Evolutionary conservation across 2,888 invertebrate species (phyloP).

Genomic region (Xylophagus ater): DNA sequence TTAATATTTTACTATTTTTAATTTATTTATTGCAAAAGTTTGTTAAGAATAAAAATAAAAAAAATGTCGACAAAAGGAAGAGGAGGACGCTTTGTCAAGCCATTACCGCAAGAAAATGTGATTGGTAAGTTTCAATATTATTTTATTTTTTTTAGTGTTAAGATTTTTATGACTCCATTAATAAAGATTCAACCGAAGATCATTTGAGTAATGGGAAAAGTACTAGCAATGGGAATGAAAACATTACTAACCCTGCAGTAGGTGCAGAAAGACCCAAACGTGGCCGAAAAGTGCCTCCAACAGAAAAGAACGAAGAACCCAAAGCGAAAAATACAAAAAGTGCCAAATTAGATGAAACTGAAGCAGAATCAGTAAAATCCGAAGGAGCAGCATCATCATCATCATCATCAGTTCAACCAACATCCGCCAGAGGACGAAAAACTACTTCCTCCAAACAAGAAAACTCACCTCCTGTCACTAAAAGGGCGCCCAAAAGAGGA

Average conservation of each 20-base stretch:
- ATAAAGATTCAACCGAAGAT: conserved; percentile 3
- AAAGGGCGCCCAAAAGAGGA: no score
- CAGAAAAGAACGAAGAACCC: not conserved
- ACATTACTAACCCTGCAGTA: not conserved
- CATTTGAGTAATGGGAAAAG: conserved; percentile 4
- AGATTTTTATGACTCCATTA: not conserved
- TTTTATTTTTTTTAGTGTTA: not conserved
- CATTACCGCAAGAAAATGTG: conserved; percentile 6
- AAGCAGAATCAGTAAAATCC: not conserved
- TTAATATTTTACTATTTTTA: no score
- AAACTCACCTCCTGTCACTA: no score
- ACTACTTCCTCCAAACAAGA: no score
- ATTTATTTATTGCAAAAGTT: no score
- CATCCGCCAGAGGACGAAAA: no score
- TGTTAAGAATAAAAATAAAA: no score
- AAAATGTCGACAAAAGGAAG: conserved; percentile 6
- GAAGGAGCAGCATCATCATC: not conserved
- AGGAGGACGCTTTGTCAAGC: not conserved
- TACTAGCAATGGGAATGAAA: not conserved
- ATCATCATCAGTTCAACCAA: no score
- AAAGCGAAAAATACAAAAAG: not conserved
- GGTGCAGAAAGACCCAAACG: not conserved
- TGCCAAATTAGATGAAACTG: not conserved
- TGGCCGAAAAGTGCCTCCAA: not conserved
- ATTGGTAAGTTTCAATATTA: conserved; percentile 1